phyloP scores from a whole-genome alignment of 1,140 invertebrate genomes.

The Drosophila pectinifera region DNA sequence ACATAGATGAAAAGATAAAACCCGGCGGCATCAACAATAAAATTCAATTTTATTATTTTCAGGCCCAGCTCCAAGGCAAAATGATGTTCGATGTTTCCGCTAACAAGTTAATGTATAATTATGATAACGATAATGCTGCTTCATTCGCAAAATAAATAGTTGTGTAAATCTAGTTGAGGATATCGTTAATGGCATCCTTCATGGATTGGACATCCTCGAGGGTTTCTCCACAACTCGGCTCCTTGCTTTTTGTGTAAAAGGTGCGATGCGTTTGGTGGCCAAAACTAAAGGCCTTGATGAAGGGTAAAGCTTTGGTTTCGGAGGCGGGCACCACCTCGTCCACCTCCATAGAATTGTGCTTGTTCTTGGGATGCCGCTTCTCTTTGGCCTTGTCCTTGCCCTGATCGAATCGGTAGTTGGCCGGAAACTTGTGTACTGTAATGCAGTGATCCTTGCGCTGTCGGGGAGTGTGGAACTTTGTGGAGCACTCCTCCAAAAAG shows the following conservation, averaged over 20 bases:
- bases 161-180: slow-evolving; percentile 51
- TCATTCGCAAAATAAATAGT: slow-evolving; percentile 69
- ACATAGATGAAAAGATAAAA: background rate
- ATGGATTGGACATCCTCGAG: slow-evolving; percentile 51
- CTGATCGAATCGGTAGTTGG: slow-evolving; percentile 87
- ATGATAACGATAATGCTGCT: slow-evolving; percentile 46
- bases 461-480: slow-evolving; percentile 86
- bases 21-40: slow-evolving; percentile 13
- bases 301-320: slow-evolving; percentile 1
- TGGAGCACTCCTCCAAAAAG: slow-evolving; percentile 88
- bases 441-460: slow-evolving; percentile 88
- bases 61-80: slow-evolving; percentile 68
- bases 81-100: slow-evolving; percentile 62
- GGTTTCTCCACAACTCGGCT: slow-evolving; percentile 11
- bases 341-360: slow-evolving; percentile 51
- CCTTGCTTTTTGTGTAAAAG: slow-evolving; percentile 39
- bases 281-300: slow-evolving; percentile 53
- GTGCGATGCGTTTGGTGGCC: slow-evolving; percentile 47
- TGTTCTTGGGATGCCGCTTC: slow-evolving; percentile 22
- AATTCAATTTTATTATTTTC: slow-evolving; percentile 55
- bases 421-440: slow-evolving; percentile 88
- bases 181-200: slow-evolving; percentile 62
- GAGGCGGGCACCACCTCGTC: slow-evolving; percentile 11
- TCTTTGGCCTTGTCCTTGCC: slow-evolving; percentile 26
- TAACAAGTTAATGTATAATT: slow-evolving; percentile 34